Evolutionary conservation across 2,888 invertebrate species (phyloP), one percentile per base, ranked within the genome.

Genomic region (Helobdella robusta): DNA sequence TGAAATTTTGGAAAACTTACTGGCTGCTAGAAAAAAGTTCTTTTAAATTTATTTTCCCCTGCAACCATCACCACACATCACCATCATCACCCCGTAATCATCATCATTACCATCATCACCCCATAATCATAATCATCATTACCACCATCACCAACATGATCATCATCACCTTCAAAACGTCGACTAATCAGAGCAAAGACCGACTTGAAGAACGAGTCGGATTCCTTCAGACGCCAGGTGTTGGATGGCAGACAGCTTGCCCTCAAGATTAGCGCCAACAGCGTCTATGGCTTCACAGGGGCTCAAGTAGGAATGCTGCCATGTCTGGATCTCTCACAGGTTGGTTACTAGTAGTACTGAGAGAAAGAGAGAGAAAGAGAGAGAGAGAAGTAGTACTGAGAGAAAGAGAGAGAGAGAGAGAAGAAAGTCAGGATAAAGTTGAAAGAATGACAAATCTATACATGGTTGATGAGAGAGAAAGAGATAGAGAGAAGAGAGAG

Each of bases 221-320:
- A 98, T 83, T 91, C 93, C 0, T 88, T 95, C 72, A 88, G 88
- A 77, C 84, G 88, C 72, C 90, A 91, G 75, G 79, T 97, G 2
- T 82, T 97, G 68, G 95, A 97, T 83, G 98, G 98, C 67, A 83
- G 98, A 73, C 98, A 99, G 78, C 82, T 94, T 72, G 98, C 98
- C 58, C 82, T 98, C 72, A 99, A 99, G 83, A 92, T 99, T 64
- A 92, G 92, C 73, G 98, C 98, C 0, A 99, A 99, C 82, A 98
- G 98, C 20, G 98, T 99, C 0, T 99, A 99, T 81, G 98, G 98
- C 48, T 99, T 99, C 77, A 99, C 98, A 6, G 98, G 98, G n/a
- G 94, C 95, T 44, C 92, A 93, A 82, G 89, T 91, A 64, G 94
- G 94, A 48, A 94, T 93, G 80, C 80, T 94, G 70, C 94, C 94